Conservation (phyloP, 2,797 vertebrate genomes). For the Darevskia mixta region DNA sequence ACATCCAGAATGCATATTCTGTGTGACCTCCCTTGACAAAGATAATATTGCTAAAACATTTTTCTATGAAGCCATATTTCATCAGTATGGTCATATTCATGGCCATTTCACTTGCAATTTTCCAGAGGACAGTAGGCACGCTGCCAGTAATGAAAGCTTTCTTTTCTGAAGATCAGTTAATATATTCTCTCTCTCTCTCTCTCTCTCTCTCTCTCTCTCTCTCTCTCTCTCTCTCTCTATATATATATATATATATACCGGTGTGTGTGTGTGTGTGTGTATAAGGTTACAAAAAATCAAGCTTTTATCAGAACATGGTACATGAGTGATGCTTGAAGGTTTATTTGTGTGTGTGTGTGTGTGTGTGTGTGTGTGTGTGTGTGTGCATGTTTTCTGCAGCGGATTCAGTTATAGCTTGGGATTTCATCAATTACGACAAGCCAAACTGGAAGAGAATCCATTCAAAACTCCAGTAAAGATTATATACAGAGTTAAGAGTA, state of each 20-base stretch:
- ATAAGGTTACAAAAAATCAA: background rate
- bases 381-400: background rate
- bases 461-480: background rate
- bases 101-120: background rate
- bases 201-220: too few species aligned
- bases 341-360: background rate
- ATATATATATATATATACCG: background rate
- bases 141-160: background rate
- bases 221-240: too few species aligned
- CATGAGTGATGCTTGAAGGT: background rate
- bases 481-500: background rate
- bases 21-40: background rate
- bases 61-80: background rate
- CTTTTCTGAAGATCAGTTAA: background rate
- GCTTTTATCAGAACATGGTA: background rate
- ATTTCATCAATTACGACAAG: background rate
- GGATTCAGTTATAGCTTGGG: background rate
- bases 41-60: background rate
- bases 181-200: rapidly evolving
- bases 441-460: background rate
- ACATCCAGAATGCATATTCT: background rate
- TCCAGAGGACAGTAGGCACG: background rate
- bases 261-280: too few species aligned
- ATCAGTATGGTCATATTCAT: rapidly evolving
- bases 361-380: too few species aligned